Evolutionary conservation across 2,113 vertebrate genomes (phyloP).

Genomic region (Grammomys surdaster): DNA sequence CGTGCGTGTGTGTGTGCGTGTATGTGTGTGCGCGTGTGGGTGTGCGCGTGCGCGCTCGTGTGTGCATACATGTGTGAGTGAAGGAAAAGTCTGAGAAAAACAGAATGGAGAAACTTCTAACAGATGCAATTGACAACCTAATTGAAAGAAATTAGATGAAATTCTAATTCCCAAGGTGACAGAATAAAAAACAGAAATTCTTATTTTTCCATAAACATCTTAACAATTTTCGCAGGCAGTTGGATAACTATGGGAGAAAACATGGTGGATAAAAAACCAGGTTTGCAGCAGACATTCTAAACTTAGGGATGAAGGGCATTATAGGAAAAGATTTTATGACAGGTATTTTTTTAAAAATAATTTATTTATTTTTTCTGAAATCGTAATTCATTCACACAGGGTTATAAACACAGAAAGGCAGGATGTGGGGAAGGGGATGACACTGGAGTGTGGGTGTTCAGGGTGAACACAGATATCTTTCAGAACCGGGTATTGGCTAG

Average conservation of each 20-base stretch:
- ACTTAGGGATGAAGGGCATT: neutral
- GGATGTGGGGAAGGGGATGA: too few species aligned
- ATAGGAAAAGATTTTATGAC: neutral
- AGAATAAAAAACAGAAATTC: neutral
- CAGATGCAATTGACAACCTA: neutral
- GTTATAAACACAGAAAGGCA: too few species aligned
- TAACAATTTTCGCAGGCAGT: neutral
- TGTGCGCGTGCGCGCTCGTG: neutral
- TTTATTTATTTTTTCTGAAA: too few species aligned
- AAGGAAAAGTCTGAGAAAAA: neutral
- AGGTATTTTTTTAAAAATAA: neutral
- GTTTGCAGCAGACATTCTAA: neutral
- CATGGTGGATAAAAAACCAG: neutral
- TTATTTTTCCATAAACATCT: neutral
- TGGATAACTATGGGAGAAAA: neutral
- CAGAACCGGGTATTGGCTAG: too few species aligned
- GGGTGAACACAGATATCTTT: too few species aligned
- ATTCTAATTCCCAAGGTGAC: neutral
- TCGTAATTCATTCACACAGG: too few species aligned
- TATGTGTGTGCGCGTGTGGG: neutral
- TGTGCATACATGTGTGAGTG: neutral
- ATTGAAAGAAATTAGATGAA: neutral
- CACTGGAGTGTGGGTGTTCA: too few species aligned
- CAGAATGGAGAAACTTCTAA: neutral
- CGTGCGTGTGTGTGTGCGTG: neutral